Conservation (phyloP, 2,888 invertebrate genomes). For the Athalia circularis region DNA sequence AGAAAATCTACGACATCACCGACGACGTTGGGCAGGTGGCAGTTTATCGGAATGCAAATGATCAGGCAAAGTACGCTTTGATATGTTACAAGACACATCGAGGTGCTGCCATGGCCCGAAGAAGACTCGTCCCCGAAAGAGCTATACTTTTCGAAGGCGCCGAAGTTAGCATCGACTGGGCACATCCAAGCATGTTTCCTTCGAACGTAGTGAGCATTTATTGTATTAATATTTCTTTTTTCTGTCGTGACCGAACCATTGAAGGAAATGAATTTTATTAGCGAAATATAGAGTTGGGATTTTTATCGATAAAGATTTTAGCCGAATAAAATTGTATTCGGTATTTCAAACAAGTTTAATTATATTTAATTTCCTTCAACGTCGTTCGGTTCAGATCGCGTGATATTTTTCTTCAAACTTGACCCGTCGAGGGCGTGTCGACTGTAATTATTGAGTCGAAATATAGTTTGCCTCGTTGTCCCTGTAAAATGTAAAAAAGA, state of each 20-base stretch:
- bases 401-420: no score
- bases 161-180: conserved; percentile 69
- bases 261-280: no score
- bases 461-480: not conserved
- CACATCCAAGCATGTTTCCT: conserved; percentile 60
- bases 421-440: no score
- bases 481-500: no score
- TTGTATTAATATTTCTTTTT: conserved; percentile 18
- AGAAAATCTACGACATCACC: conserved; percentile 65
- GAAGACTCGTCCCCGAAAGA: conserved; percentile 76
- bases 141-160: conserved; percentile 59
- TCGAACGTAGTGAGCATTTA: conserved; percentile 64
- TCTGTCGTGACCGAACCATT: not conserved
- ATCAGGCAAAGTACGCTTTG: conserved; percentile 78
- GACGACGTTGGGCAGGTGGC: conserved; percentile 63
- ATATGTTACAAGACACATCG: conserved; percentile 84
- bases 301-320: no score
- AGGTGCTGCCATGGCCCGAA: conserved; percentile 78
- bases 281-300: not conserved
- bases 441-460: no score
- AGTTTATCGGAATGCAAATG: conserved; percentile 60
- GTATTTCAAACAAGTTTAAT: no score
- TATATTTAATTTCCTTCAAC: no score
- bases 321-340: no score
- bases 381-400: no score